Percentiles rank a stretch among this genome's conserved stretches.
phyloP scores from a whole-genome alignment of 2,888 invertebrate genomes.

The Aleiodes leptofemur region DNA sequence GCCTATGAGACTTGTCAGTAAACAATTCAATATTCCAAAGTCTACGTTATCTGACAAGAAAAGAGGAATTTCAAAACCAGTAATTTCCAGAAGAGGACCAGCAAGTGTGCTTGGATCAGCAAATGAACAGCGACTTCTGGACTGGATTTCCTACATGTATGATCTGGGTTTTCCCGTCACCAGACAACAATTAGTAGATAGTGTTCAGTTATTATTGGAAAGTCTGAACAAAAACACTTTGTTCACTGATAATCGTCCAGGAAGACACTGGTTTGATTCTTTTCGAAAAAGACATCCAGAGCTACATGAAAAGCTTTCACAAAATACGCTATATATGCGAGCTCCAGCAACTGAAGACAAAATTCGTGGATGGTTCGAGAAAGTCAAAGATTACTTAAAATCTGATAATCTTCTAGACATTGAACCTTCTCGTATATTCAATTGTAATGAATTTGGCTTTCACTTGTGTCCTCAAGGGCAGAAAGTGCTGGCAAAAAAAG shows the following conservation, averaged over 20 bases:
- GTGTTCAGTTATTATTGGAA: constrained; percentile 49
- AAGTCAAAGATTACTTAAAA: constrained; percentile 54
- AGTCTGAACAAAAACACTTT: constrained; percentile 39
- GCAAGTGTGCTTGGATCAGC: constrained; percentile 6
- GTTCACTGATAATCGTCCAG: constrained; percentile 61
- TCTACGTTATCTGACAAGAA: neutral
- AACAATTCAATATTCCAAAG: neutral
- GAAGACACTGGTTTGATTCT: constrained; percentile 59
- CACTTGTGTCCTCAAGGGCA: constrained; percentile 59
- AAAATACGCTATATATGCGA: constrained; percentile 59
- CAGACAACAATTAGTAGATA: constrained; percentile 49
- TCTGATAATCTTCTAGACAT: constrained; percentile 52
- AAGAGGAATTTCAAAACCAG: neutral
- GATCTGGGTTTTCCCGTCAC: constrained; percentile 49
- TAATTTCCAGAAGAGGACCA: neutral
- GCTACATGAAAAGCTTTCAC: constrained; percentile 53
- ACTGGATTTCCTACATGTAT: neutral
- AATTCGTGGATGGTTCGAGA: constrained; percentile 59
- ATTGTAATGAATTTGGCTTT: constrained; percentile 62
- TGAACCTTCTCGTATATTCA: constrained; percentile 58
- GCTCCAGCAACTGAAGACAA: constrained; percentile 58
- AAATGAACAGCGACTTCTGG: constrained; percentile 52
- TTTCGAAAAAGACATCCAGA: constrained; percentile 59
- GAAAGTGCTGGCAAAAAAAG: constrained; percentile 54
- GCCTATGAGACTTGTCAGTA: neutral